Evolutionary conservation across 2,888 invertebrate species (phyloP), one percentile per base, ranked within the genome.

Genomic region (Amphiduros pacificus): DNA sequence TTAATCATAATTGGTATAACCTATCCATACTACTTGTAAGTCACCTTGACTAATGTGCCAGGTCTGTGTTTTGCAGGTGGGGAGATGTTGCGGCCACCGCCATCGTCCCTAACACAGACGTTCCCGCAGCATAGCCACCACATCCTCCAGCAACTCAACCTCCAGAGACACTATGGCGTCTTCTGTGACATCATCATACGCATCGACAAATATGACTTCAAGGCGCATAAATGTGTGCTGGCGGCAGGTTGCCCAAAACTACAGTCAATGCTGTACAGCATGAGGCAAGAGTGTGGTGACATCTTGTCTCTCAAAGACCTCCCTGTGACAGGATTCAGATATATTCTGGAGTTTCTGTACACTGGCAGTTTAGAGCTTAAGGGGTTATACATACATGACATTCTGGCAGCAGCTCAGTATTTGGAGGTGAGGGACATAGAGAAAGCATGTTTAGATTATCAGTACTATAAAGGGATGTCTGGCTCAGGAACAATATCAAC

Each of bases 271-370:
- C 48, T 67, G 22, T 63, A 40, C 41, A 55, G 51, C 50, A 55
- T 62, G 44, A 28, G 54, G 28, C 63, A 62, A 11, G 65, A 65
- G 26, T 40, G 53, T 28, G 54, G 53, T 24, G 55, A 58, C 24
- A 28, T 67, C 14, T 36, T 67, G 28, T 59, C 22, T 2, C 31
- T 66, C 50, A 62, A 65, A 36, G 62, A 67, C 40, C 49, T 67
- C 6, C 51, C 65, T 14, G 55, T 61, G 32, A 48, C 52, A 14
- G 67, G 65, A 1, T 59, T 65, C 55, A 49, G 65, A 4, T 36
- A 26, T n/a, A 53, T 68, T 17, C 32, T 67, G 4, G 63, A 68
- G 22, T 68, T 55, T 53, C 59, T 67, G 50, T 68, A 68, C 61
- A 67, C 65, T 0, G 68, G 67, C 2, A 48, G 58, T 27, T 40